Conservation (phyloP, 2,888 invertebrate species). For the Drosophila anomalipes region DNA sequence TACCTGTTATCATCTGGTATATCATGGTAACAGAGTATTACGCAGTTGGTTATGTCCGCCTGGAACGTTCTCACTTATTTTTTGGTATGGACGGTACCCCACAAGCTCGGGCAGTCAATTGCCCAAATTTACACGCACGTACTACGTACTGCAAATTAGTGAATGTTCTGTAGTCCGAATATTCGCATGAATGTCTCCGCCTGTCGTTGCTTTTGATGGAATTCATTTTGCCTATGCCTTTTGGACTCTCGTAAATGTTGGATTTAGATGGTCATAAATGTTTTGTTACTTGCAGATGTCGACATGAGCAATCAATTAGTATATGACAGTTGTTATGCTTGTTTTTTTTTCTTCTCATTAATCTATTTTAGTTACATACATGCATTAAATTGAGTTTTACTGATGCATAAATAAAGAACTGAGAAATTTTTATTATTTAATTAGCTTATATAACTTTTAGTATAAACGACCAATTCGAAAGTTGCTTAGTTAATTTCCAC, state of each 20-base stretch:
- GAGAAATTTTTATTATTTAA: background rate
- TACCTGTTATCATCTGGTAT: background rate
- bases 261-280: constrained; percentile 2
- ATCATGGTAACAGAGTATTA: background rate
- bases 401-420: background rate
- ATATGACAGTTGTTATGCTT: constrained; percentile 7
- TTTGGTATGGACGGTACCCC: background rate
- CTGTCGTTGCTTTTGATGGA: constrained; percentile 69
- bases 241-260: constrained; percentile 25
- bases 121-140: constrained; percentile 61
- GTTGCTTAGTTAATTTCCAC: constrained; percentile 6
- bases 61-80: background rate
- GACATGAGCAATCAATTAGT: constrained; percentile 24
- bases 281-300: constrained; percentile 20
- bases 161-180: constrained; percentile 33
- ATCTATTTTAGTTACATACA: background rate
- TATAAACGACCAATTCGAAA: background rate
- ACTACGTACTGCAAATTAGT: constrained; percentile 74
- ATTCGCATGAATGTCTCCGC: constrained; percentile 37
- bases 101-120: constrained; percentile 39
- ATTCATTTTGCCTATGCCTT: constrained; percentile 34
- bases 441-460: background rate
- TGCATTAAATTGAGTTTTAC: background rate
- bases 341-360: too few species aligned
- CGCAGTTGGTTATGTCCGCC: background rate